Evolutionary conservation across 1,140 invertebrate species (phyloP), one percentile per base, ranked within the genome.

Genomic region (Anoplolepis gracilipes): DNA sequence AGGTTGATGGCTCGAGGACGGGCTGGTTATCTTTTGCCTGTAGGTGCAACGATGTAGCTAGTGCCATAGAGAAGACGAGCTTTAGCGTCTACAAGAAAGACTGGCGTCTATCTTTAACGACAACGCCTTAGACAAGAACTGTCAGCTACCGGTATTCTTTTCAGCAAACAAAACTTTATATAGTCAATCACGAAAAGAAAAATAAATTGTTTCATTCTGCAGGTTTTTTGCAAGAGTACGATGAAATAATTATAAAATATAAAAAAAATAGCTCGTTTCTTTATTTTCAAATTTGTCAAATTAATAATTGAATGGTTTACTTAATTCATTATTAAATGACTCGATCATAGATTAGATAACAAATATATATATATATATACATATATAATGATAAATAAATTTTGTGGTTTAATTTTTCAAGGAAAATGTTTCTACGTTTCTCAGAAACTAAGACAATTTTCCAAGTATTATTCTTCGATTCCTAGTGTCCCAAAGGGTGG

Each of bases 401-500:
- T 46, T 64, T 4, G 39, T 5, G 16, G 16, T 25, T 8, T 19
- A 3, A 65, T 69, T 69, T 79, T 25, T 42, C 1, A 8, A 33
- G 13, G 13, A 33, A 13, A 69, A 73, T 46, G 33, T 30, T 46
- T 69, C 22, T n/a, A 30, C 25, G 25, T 11, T 59, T 82, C 22
- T 8, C 4, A 19, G 19, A 42, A 25, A 55, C 36, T 36, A 64
- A 8, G 77, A 28, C 78, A 73, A 73, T 73, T 22, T 82, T 73
- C 78, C 55, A 57, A 69, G 53, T 82, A 73, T 82, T 73, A 82
- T 82, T 61, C 85, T 67, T 89, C 88, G 91, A 85, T 81, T 53
- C 82, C 76, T 88, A 64, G 42, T 61, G 81, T 91, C 91, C 91
- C 91, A 81, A 85, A 90, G 91, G 91, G 89, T 91, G 84, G 69